These are phyloP conservation scores for Marasmarcha lunaedactyla DNA, from an alignment of 2,888 invertebrate species.

Conservation along the genomic window DNA sequence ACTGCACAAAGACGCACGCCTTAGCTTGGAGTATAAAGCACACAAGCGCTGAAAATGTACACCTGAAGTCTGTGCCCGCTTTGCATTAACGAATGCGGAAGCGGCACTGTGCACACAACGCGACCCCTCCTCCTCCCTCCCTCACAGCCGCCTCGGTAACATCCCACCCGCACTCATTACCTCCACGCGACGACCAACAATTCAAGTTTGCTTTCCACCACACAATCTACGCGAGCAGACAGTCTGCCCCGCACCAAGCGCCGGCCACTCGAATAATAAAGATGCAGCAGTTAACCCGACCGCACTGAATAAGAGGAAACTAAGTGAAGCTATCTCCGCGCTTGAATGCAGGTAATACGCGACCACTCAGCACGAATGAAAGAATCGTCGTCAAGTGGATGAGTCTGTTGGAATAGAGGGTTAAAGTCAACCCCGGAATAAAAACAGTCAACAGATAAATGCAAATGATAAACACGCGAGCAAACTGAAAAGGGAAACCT, in stretches of 20 bases:
- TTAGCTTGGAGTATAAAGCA: slow-evolving; percentile 60
- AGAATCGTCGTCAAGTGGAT: slow-evolving; percentile 52
- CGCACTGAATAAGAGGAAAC: slow-evolving; percentile 63
- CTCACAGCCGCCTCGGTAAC: slow-evolving; percentile 50
- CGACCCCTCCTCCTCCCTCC: slow-evolving; percentile 26
- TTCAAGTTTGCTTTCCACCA: slow-evolving; percentile 68
- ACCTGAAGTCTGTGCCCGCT: slow-evolving; percentile 67
- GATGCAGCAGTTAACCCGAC: slow-evolving; percentile 67
- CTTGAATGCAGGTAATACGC: slow-evolving; percentile 62
- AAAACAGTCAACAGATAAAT: slow-evolving; percentile 71
- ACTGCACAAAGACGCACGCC: slow-evolving; percentile 62
- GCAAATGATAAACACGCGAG: slow-evolving; percentile 64
- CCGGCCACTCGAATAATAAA: slow-evolving; percentile 67
- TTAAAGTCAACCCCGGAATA: slow-evolving; percentile 66
- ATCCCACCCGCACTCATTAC: slow-evolving; percentile 68
- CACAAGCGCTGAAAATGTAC: slow-evolving; percentile 67
- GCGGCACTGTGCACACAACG: slow-evolving; percentile 67
- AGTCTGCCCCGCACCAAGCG: slow-evolving; percentile 52
- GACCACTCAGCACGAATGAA: slow-evolving; percentile 62
- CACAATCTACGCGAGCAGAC: slow-evolving; percentile 61
- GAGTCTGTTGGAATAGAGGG: slow-evolving; percentile 62
- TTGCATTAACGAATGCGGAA: slow-evolving; percentile 71
- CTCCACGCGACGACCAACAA: slow-evolving; percentile 64
- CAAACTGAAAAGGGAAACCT: slow-evolving; percentile 51
- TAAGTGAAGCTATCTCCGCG: slow-evolving; percentile 67